phyloP scores from a whole-genome alignment of 2,888 invertebrate species.

The Ashinkailepas kermadecensis region DNA sequence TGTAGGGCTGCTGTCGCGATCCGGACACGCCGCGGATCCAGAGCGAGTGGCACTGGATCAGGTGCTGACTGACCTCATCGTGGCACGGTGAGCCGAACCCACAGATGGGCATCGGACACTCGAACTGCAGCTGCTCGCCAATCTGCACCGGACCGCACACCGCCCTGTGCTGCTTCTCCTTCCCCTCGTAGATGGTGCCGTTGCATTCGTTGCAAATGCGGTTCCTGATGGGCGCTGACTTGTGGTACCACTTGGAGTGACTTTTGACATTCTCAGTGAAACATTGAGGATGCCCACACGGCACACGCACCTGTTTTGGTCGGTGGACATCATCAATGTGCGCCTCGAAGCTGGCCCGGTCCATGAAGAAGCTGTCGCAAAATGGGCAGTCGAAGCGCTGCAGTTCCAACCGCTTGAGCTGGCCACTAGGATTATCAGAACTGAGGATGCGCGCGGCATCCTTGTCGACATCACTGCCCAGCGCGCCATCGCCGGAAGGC shows the following conservation, averaged over 20 bases:
- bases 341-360: not conserved
- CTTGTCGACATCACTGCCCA: not conserved
- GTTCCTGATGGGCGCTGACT: not conserved
- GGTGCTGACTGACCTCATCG: not conserved
- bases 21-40: not conserved
- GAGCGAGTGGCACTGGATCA: not conserved
- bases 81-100: not conserved
- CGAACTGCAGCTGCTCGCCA: not conserved
- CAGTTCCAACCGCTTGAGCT: not conserved
- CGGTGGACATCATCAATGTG: not conserved
- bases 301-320: not conserved
- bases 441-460: too few species aligned
- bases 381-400: not conserved
- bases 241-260: slow-evolving; percentile 1
- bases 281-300: not conserved
- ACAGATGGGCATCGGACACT: slow-evolving; percentile 9
- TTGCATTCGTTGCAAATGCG: not conserved
- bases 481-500: too few species aligned
- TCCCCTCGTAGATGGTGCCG: not conserved
- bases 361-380: not conserved
- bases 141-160: not conserved
- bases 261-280: not conserved
- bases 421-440: too few species aligned
- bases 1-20: not conserved
- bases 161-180: not conserved